Evolutionary conservation across 2,113 vertebrate genomes (phyloP).

Genomic region (Mastomys natalensis): DNA sequence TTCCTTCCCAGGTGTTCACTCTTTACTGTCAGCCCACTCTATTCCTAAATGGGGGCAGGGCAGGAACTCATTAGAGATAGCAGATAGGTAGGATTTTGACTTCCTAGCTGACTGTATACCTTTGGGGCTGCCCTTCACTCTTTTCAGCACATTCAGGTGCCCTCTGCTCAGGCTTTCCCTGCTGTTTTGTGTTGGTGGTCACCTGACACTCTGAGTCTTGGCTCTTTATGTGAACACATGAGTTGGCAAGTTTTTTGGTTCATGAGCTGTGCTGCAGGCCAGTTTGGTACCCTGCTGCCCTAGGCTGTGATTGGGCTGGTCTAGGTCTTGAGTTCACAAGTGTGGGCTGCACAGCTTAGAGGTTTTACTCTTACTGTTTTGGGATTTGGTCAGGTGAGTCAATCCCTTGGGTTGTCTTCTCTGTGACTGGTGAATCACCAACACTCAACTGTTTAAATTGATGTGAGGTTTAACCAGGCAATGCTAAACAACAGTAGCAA

Average conservation of each 20-base stretch:
- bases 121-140: accelerated
- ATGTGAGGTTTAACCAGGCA: not conserved
- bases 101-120: not conserved
- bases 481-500: not conserved
- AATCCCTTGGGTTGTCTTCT: not conserved
- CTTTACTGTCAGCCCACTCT: not conserved
- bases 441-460: not conserved
- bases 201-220: not conserved
- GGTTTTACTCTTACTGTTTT: not conserved
- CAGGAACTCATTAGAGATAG: not conserved
- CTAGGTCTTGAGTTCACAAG: not conserved
- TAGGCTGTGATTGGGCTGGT: not conserved
- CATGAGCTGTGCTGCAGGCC: accelerated
- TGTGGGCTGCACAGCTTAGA: not conserved
- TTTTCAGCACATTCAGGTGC: not conserved
- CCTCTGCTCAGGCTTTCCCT: too few relatives aligned
- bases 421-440: not conserved
- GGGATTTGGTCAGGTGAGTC: too few relatives aligned
- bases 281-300: too few relatives aligned
- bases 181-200: not conserved
- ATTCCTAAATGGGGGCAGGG: not conserved
- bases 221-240: not conserved
- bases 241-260: not conserved
- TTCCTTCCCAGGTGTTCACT: not conserved
- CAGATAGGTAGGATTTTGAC: not conserved